A percentile compares a stretch with the other conserved stretches of the same genome.
phyloP scores from a whole-genome alignment of 2,113 vertebrate species.

The Fulica atra region DNA sequence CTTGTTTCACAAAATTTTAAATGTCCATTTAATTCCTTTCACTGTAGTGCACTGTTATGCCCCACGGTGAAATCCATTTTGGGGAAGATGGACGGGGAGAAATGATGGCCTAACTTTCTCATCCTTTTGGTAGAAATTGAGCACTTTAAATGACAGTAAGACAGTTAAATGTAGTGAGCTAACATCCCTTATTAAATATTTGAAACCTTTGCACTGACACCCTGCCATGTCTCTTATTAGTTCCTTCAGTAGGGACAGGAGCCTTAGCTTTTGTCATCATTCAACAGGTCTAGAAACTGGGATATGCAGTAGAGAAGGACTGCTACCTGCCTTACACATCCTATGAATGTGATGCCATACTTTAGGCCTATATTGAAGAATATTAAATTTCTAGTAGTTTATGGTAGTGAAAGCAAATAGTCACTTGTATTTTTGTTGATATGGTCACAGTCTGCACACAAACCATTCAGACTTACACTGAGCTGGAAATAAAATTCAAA shows the following conservation, averaged over 20 bases:
- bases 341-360: neutral
- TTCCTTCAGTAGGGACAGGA: neutral
- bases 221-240: neutral
- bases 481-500: neutral
- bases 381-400: neutral
- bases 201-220: neutral
- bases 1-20: neutral
- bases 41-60: neutral
- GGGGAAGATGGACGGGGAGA: neutral
- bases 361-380: neutral
- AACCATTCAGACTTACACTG: neutral
- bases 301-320: neutral
- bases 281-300: neutral
- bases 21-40: neutral
- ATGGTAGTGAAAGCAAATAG: neutral
- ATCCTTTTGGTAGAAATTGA: neutral
- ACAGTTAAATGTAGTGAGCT: neutral
- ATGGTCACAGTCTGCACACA: neutral
- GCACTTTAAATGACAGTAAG: neutral
- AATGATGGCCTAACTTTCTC: neutral
- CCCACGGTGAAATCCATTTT: neutral
- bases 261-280: neutral
- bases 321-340: neutral
- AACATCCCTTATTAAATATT: neutral
- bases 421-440: neutral